Evolutionary conservation across 2,797 vertebrate genomes (phyloP), one percentile per base, ranked within the genome.

Genomic region (Manis crassicaudata): DNA sequence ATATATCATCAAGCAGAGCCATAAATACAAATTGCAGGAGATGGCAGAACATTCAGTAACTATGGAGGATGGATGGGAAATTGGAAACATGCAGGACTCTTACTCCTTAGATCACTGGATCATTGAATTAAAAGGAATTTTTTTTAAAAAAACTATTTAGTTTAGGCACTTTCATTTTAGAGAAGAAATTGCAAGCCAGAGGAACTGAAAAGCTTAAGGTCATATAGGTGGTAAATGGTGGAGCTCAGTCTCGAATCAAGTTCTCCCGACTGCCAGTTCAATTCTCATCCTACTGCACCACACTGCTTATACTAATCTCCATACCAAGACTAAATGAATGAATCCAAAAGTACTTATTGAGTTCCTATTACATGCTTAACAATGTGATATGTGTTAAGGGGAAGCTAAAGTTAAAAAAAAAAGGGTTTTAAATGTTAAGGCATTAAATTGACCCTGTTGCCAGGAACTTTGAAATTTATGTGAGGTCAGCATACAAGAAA

Each of bases 41-140:
- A 81, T 80, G 40, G 6, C 5, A 92, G 54, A 96, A 83, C 12
- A 43, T 29, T 90, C 25, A 72, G 6, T 89, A 93, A 95, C 50
- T 82, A 12, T 75, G 72, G 91, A 32, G 43, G 20, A 80, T n/a
- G 18, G 3, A 18, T 90, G 37, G 60, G 25, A 70, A 96, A 75
- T 52, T 27, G 90, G 60, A 95, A 96, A 92, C 17, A 58, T 52
- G 54, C 58, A 43, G n/a, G 20, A 84, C 9, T 84, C 21, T 40
- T 87, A 79, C 20, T 89, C 40, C 76, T 90, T 92, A 65, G 23
- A 70, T 96, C 63, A 91, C 23, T 35, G 21, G 10, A 82, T 93
- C 50, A 91, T 54, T 77, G 32, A 72, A 67, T 29, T 83, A 21
- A 92, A 92, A 87, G 20, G n/a, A 85, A 92, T 76, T 83, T 94